Evolutionary conservation across 2,888 invertebrate genomes (phyloP).

Genomic region (Pachycephus smyrnensis): DNA sequence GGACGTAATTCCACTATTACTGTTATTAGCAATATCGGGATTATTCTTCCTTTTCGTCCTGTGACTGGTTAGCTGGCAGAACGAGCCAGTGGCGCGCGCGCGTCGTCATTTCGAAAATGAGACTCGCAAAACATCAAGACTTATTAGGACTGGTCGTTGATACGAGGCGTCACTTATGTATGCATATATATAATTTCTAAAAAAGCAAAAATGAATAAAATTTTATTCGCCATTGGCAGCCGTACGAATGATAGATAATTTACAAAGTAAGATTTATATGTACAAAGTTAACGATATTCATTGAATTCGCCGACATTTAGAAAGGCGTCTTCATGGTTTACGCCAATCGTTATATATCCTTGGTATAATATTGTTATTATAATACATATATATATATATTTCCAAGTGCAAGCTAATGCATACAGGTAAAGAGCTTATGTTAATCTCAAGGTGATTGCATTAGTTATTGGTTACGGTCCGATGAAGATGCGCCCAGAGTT

Average conservation of each 20-base stretch:
- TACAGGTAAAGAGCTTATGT: neutral
- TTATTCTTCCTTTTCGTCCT: neutral
- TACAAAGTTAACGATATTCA: neutral
- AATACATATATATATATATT: neutral
- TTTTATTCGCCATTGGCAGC: neutral
- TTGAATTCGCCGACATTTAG: neutral
- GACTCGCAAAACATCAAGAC: neutral
- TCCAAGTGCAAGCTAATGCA: neutral
- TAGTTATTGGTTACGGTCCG: conserved; percentile 51
- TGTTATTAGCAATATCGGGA: conserved; percentile 24
- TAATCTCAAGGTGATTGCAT: conserved; percentile 39
- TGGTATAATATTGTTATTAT: neutral
- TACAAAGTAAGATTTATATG: neutral
- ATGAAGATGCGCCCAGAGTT: conserved; percentile 29
- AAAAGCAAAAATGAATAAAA: no score
- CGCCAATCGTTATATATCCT: neutral
- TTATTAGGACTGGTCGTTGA: neutral
- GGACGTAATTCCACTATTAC: conserved; percentile 34
- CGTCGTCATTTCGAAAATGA: neutral
- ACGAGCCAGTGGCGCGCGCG: neutral
- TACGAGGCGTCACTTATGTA: neutral
- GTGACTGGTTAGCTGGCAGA: neutral
- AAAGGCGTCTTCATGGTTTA: neutral
- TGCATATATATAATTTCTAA: neutral
- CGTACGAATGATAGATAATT: neutral